phyloP scores from a whole-genome alignment of 2,113 vertebrate species.

The Myxocyprinus asiaticus region DNA sequence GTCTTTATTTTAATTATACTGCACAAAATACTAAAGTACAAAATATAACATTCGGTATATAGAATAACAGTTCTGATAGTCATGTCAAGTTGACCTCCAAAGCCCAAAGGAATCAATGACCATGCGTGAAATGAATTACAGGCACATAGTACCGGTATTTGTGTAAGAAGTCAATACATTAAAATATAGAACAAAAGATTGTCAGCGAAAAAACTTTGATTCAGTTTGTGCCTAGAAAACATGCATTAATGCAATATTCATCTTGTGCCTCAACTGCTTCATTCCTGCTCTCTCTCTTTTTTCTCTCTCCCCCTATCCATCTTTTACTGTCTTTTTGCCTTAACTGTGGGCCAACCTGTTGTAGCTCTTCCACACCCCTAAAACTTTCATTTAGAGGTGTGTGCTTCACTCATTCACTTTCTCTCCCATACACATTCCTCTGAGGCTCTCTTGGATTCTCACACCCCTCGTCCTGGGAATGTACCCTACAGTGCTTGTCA shows the following conservation, averaged over 20 bases:
- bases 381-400: constrained; percentile 43
- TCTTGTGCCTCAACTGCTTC: not conserved
- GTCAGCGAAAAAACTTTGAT: not conserved
- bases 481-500: not conserved
- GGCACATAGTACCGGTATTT: too few species aligned
- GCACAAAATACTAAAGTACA: too few species aligned
- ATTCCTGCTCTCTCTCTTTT: constrained; percentile 5
- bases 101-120: too few species aligned
- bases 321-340: constrained; percentile 29
- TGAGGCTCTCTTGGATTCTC: constrained; percentile 36
- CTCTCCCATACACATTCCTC: constrained; percentile 32
- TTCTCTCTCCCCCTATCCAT: constrained; percentile 3
- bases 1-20: too few species aligned
- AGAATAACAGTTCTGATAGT: too few species aligned
- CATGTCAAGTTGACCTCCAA: too few species aligned
- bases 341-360: constrained; percentile 64
- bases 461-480: not conserved
- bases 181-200: too few species aligned
- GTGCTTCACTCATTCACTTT: constrained; percentile 62
- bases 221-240: not conserved
- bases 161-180: too few species aligned
- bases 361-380: constrained; percentile 62
- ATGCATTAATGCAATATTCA: not conserved
- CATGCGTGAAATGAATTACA: too few species aligned
- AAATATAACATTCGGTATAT: too few species aligned